Base-by-base conservation (phyloP, 37 sponge, comb jelly and placozoan genomes). In the Chondrilla cf. caribensis region DNA sequence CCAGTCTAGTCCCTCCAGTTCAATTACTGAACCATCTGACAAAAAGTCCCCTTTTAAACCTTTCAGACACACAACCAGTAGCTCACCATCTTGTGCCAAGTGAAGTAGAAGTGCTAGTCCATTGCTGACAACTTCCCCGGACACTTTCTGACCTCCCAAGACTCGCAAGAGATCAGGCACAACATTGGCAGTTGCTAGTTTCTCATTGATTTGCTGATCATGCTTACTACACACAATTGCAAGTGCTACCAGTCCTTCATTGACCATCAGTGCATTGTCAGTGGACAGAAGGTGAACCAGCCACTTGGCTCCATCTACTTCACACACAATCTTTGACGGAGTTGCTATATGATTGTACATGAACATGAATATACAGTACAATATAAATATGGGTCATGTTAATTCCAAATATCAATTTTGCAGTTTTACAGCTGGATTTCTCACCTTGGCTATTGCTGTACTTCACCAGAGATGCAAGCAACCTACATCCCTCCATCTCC, bases 161-260 rank as follows among this genome's bases (percentile, higher is more conserved):
- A 73, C 24, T n/a, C 1, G 2, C 0, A 73, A 39, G 41, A 73
- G 3, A 39, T 22, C 43, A 22, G 31, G 38, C 21, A 73, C 76
- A 19, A 73, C 0, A 25, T 17, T 21, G 44, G 76, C 40, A 17
- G 24, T 37, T 2, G n/a, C 9, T 43, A 73, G 44, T 25, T 38
- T 73, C 25, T 42, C 76, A 62, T 29, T 28, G 5, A 62, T 19
- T 9, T 62, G 29, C 22, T 6, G 7, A n/a, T 62, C 29, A 7
- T 62, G 6, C 64, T 62, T 32, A 39, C 44, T 43, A n/a, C 25
- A 39, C 18, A 73, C 44, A 2, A 73, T 38, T 7, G 25, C 41
- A 19, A 88, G 70, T n/a, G 92, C 88, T 3, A 92, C n/a, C 38
- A 92, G 43, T 71, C 88, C 92, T 62, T 92, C 92, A 79, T 85